Base-by-base conservation (phyloP, 2,797 vertebrate genomes). In the Peromyscus aztecus region DNA sequence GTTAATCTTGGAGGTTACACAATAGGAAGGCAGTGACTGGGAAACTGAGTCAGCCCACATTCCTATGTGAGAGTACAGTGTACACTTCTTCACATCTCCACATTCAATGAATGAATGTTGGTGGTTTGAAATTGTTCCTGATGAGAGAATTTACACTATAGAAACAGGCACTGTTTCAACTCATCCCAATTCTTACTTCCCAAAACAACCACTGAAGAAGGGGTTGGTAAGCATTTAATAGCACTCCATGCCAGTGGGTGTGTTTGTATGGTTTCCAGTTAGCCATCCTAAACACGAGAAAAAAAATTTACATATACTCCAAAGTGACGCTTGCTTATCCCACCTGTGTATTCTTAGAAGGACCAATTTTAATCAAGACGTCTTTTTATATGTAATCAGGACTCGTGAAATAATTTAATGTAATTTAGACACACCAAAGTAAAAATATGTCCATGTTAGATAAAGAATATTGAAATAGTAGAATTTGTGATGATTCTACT, bases 361-460 rank as follows among this genome's bases (percentile, higher is more conserved):
- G 86, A 4, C n/a, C 91, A 91, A 23, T 9, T 92, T 91, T 82
- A 92, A 95, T 94, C 3, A 95, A 89, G 76, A 95, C 67, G 77
- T 19, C 88, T 86, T 29, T 65, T 76, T 61, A 78, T 75, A 69
- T 67, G 5, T 67, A 93, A 94, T 92, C 31, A 86, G 43, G n/a
- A 40, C 19, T 89, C 95, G 83, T 82, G 27, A 83, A 95, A 87
- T 82, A 78, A 43, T 91, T 93, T 57, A 86, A 69, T 29, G 1
- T 87, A 84, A 90, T 91, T 93, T 96, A 94, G 11, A 94, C 67
- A 78, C 10, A 10, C n/a, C 17, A 23, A 84, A 29, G 55, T n/a
- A 87, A 83, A 89, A 89, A 78, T 40, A 83, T 24, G 17, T 59
- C n/a, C 63, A 96, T 90, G 73, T 82, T 40, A 91, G 19, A 78